These are phyloP conservation scores for Heliconius eleuchia DNA, from an alignment of 1,140 invertebrate species.

Conservation along the genomic window DNA sequence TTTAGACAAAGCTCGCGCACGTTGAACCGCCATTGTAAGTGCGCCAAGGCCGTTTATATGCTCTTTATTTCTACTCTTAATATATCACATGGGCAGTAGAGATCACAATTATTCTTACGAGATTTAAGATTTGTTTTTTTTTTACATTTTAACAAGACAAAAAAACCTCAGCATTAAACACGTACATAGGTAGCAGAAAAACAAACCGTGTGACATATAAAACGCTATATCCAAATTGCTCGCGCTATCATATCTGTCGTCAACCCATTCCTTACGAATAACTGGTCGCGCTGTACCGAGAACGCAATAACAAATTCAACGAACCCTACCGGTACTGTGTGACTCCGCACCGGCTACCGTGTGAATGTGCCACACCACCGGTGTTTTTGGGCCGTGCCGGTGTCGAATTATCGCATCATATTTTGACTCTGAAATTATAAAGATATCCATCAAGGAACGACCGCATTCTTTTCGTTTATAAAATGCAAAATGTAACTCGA, in stretches of 20 bases:
- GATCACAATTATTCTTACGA: neutral
- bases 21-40: slow-evolving; percentile 62
- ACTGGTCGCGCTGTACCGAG: slow-evolving; percentile 71
- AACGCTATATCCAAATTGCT: slow-evolving; percentile 57
- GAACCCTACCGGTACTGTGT: slow-evolving; percentile 79
- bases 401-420: slow-evolving; percentile 70
- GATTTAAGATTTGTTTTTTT: neutral
- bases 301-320: slow-evolving; percentile 81
- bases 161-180: slow-evolving; percentile 9
- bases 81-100: slow-evolving; percentile 22
- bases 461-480: slow-evolving; percentile 41
- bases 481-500: slow-evolving; percentile 50
- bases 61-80: slow-evolving; percentile 47
- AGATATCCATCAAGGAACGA: slow-evolving; percentile 59
- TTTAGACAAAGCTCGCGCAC: slow-evolving; percentile 59
- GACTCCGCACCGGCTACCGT: slow-evolving; percentile 72
- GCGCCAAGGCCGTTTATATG: slow-evolving; percentile 60
- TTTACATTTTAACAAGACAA: neutral
- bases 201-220: slow-evolving; percentile 43
- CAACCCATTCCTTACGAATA: slow-evolving; percentile 74
- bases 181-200: slow-evolving; percentile 24
- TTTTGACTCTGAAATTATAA: slow-evolving; percentile 59
- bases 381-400: slow-evolving; percentile 61
- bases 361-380: slow-evolving; percentile 71
- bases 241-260: slow-evolving; percentile 65